Conservation (phyloP, 2,888 invertebrate species). For the Drosophila picticornis region DNA sequence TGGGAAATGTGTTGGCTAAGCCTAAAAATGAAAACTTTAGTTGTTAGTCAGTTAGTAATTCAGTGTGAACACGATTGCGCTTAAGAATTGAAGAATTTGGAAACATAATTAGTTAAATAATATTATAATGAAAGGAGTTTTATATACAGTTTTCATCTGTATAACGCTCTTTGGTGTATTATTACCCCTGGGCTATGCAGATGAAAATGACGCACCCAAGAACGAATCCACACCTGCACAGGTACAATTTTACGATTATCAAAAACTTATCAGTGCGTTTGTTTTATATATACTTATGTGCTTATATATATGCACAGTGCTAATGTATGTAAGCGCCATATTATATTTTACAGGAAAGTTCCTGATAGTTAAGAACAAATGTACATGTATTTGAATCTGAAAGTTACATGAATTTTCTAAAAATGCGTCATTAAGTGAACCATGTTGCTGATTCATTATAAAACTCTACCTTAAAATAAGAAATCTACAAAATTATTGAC, state of each 20-base stretch:
- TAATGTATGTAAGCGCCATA: not conserved
- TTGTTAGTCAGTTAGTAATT: slow-evolving; percentile 42
- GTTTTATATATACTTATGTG: not conserved
- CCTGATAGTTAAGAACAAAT: not conserved
- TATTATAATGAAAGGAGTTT: slow-evolving; percentile 31
- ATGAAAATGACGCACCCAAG: slow-evolving; percentile 17
- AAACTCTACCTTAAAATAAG: not conserved
- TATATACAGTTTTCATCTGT: slow-evolving; percentile 6
- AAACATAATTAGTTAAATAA: not conserved
- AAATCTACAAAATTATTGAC: not conserved
- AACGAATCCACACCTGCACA: slow-evolving; percentile 5
- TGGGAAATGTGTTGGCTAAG: slow-evolving; percentile 31
- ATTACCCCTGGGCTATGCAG: slow-evolving; percentile 11
- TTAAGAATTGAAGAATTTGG: not conserved
- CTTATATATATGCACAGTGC: not conserved
- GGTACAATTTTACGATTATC: slow-evolving; percentile 16
- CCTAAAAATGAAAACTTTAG: slow-evolving; percentile 24
- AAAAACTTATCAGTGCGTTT: slow-evolving; percentile 4
- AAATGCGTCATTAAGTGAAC: slow-evolving; percentile 7
- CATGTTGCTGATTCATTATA: slow-evolving; percentile 5
- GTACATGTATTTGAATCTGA: not conserved
- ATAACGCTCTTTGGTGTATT: slow-evolving; percentile 20
- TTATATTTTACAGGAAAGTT: not conserved
- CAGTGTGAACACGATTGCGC: slow-evolving; percentile 6
- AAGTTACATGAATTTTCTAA: not conserved